Evolutionary conservation across 2,888 invertebrate genomes (phyloP), one percentile per base, ranked within the genome.

Genomic region (Cheilosia scutellata): DNA sequence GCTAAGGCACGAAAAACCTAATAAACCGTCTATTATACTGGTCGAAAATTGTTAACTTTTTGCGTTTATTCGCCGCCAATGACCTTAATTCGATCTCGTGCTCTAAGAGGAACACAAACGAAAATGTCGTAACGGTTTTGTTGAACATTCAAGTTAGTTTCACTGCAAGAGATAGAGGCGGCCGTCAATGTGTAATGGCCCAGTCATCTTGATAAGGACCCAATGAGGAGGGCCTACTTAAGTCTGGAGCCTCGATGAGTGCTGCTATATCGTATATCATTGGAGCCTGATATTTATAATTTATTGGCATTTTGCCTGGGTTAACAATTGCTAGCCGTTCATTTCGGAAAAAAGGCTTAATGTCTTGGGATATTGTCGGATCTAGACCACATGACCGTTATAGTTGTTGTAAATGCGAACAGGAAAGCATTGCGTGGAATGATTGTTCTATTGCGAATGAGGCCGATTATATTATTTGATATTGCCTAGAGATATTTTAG

Each of bases 71-170:
- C 53, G 47, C 60, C 79, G 70, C 63, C 79, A 84, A 79, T 84
- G 83, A 84, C 83, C 83, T 84, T 79, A 84, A 79, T 84, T 74
- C 79, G 44, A 84, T 70, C 65, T 79, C 27, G 70, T 65, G 79
- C 79, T 70, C 49, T 79, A n/a, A 44, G 70, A 75, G 72, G 65
- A 83, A 77, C 65, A 44, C 65, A 78, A 72, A 65, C 51, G 63
- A 77, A 82, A 82, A 71, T 82, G 77, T 82, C 77, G 82, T 77
- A 82, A 82, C 53, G 58, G 58, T 77, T 82, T 82, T 66, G 29
- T 66, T 71, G 60, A 76, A 55, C 60, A 71, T 60, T 37, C 13
- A 31, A 82, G 71, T 60, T 49, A 7, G 60, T 60, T 71, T 37
- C 60, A 44, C 42, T 58, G 71, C 47, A 27, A 40, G n/a, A 40